A percentile compares a stretch with the other conserved stretches of the same genome.
Conservation (phyloP, 1,140 invertebrate species). For the Drosophila aff. region DNA sequence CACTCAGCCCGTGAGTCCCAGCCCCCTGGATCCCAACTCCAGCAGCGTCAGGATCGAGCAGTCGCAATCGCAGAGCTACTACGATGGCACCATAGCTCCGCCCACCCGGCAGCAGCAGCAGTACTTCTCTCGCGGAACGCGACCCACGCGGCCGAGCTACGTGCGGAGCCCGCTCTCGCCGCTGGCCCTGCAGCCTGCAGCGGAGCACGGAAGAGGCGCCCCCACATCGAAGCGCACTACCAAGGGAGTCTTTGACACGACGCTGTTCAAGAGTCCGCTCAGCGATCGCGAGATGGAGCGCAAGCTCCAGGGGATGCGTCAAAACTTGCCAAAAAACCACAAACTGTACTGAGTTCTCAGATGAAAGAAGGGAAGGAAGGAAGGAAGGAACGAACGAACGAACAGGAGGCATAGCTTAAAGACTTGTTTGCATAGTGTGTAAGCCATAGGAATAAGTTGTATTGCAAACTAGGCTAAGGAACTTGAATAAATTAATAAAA, state of each 20-base stretch:
- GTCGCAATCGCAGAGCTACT: conserved; percentile 76
- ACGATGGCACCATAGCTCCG: conserved; percentile 74
- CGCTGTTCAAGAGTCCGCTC: conserved; percentile 72
- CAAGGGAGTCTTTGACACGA: conserved; percentile 81
- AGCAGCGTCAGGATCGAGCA: conserved; percentile 69
- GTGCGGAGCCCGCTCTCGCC: conserved; percentile 10
- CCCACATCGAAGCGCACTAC: conserved; percentile 63
- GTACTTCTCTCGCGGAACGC: conserved; percentile 28
- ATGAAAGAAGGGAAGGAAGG: too few relatives aligned
- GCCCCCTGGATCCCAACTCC: conserved; percentile 23
- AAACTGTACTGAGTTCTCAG: conserved; percentile 65
- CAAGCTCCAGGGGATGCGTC: conserved; percentile 48
- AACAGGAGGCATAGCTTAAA: conserved; percentile 34
- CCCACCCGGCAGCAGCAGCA: conserved; percentile 54
- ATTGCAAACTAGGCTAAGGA: conserved; percentile 18
- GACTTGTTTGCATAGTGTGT: conserved; percentile 41
- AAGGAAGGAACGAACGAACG: background rate
- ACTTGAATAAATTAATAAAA: conserved; percentile 22
- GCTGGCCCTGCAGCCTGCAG: conserved; percentile 44
- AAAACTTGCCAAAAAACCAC: conserved; percentile 83
- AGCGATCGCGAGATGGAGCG: conserved; percentile 62
- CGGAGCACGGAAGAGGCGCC: conserved; percentile 11
- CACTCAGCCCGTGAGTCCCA: conserved; percentile 24
- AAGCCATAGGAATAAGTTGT: conserved; percentile 17
- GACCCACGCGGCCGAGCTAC: conserved; percentile 43